A percentile compares a stretch with the other conserved stretches of the same genome.
Evolutionary conservation across 2,888 invertebrate genomes (phyloP).

Genomic region (Actias luna): DNA sequence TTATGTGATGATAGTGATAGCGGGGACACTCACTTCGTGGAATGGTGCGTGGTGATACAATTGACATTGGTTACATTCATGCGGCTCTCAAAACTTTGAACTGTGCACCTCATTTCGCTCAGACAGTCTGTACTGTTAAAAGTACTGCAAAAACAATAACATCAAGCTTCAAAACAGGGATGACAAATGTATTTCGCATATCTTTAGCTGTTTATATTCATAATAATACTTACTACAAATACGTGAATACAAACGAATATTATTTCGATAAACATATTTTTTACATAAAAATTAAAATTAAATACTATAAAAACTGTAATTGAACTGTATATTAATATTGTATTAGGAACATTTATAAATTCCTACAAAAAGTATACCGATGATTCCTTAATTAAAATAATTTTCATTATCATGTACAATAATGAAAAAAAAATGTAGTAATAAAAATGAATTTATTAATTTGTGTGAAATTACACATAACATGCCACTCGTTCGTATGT

Average conservation of each 20-base stretch:
- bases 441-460: neutral
- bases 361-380: neutral
- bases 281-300: neutral
- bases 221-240: too few species aligned
- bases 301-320: neutral
- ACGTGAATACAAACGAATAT: too few species aligned
- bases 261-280: too few species aligned
- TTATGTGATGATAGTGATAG: conserved; percentile 25
- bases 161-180: conserved; percentile 43
- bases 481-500: neutral
- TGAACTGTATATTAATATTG: neutral
- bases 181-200: neutral
- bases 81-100: conserved; percentile 77
- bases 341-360: neutral
- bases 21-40: conserved; percentile 72
- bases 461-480: neutral
- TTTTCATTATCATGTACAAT: too few species aligned
- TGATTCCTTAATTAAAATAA: too few species aligned
- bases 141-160: conserved; percentile 79
- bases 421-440: too few species aligned
- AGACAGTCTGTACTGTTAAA: conserved; percentile 80
- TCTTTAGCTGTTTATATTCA: neutral
- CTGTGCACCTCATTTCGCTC: conserved; percentile 73
- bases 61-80: conserved; percentile 76
- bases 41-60: conserved; percentile 69